Percentiles rank a stretch among this genome's conserved stretches.
Evolutionary conservation across 2,888 invertebrate species (phyloP).

Genomic region (Limnephilus marmoratus): DNA sequence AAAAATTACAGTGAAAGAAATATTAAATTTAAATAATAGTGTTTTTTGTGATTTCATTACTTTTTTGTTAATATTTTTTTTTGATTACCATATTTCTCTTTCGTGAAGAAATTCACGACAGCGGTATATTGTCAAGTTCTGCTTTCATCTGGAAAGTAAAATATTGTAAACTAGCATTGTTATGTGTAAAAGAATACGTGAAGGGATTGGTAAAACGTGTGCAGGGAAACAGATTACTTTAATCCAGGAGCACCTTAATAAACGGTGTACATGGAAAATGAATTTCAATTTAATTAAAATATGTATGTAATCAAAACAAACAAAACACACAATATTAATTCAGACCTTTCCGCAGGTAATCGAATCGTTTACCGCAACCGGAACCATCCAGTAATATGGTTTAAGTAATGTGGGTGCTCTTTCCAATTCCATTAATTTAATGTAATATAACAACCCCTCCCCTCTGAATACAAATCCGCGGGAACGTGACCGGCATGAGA

Average conservation of each 20-base stretch:
- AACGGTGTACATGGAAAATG: neutral
- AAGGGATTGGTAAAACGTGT: neutral
- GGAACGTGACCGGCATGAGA: conserved; percentile 21
- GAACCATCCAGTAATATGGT: conserved; percentile 28
- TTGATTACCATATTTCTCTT: too few relatives aligned
- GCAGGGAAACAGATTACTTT: neutral
- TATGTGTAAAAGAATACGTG: too few relatives aligned
- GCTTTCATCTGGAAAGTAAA: neutral
- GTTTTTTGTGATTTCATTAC: neutral
- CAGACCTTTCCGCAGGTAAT: conserved; percentile 20
- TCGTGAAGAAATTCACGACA: too few relatives aligned
- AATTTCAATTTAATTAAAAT: neutral
- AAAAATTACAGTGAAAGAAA: neutral
- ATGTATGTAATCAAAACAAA: neutral
- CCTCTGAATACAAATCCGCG: conserved; percentile 33
- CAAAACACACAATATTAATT: neutral
- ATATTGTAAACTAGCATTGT: too few relatives aligned
- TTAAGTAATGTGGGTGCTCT: conserved; percentile 34
- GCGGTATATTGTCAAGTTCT: neutral
- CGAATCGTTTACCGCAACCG: conserved; percentile 12
- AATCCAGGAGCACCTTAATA: neutral
- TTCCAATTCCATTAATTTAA: conserved; percentile 46
- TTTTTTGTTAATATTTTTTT: too few relatives aligned
- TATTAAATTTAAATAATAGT: neutral
- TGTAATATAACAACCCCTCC: conserved; percentile 35